Base-by-base conservation (phyloP, 2,113 vertebrate species). In the Lathamus discolor region DNA sequence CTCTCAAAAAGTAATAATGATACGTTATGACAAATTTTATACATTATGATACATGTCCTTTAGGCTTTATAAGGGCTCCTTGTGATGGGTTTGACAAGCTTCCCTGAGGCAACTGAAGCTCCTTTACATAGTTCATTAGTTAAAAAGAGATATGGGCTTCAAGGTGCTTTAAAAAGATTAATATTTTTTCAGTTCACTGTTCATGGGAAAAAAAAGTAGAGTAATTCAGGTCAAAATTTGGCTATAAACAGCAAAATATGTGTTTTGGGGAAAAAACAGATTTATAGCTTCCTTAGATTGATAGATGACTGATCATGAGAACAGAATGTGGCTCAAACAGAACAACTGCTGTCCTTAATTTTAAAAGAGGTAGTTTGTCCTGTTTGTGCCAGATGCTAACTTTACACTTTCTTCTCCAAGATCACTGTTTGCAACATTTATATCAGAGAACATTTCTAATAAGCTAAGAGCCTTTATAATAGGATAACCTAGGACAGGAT, bases 71-170 rank as follows among this genome's bases (percentile, higher is more conserved):
- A 83, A 90, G 85, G 85, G 61, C 41, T 97, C 48, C 70, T 67
- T 74, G 25, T 90, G 92, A 97, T 83, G 82, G 37, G 59, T 92
- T 94, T 96, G 93, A 94, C 93, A 96, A 95, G 93, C 61, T 94
- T 90, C 85, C 93, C 90, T 43, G 78, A 83, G 92, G 94, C 82
- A 80, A 88, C 81, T 75, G 90, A 83, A 85, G 76, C 72, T 96
- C 55, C 82, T 93, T 83, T 91, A 78, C 93, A 88, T 90, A 93
- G 82, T 96, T 96, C 85, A 86, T 94, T 96, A 94, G 59, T 31
- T 85, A 76, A 91, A 93, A 86, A 87, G 63, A 83, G 49, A 94
- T 93, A 94, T 93, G 76, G 91, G 28, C 76, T 95, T 95, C 75
- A 83, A 85, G 78, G 70, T 83, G 35, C 57, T 96, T 94, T 83